These are phyloP conservation scores for Ptychodera flava DNA, from an alignment of 35 echinoderm and acorn worm genomes.

Conservation along the genomic window DNA sequence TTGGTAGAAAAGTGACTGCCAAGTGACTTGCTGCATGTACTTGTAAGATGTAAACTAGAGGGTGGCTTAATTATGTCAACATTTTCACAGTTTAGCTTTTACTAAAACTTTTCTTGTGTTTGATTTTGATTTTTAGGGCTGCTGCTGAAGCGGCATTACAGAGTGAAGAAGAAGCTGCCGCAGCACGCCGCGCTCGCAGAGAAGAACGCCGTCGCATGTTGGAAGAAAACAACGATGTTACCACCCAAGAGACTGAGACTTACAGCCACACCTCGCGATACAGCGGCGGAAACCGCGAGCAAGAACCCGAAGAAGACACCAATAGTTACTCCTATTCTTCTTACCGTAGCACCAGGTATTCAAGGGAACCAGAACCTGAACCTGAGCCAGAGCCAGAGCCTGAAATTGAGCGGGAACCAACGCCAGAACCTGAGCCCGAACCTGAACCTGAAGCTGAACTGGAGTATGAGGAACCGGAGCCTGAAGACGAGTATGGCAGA, in stretches of 20 bases:
- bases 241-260: background rate
- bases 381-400: background rate
- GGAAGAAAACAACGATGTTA: background rate
- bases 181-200: background rate
- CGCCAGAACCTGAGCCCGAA: background rate
- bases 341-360: background rate
- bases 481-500: background rate
- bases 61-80: too few relatives aligned
- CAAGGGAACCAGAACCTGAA: background rate
- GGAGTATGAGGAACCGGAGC: background rate
- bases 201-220: background rate
- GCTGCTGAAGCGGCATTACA: background rate
- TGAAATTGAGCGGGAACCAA: background rate
- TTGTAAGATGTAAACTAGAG: too few relatives aligned
- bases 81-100: too few relatives aligned
- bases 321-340: background rate
- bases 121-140: background rate
- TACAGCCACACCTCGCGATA: background rate
- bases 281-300: background rate
- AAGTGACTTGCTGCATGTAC: too few relatives aligned
- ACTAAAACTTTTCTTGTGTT: too few relatives aligned
- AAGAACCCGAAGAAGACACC: background rate
- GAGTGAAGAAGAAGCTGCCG: background rate
- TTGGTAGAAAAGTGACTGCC: too few relatives aligned
- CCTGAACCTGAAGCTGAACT: background rate